Percentiles rank a stretch among this genome's conserved stretches.
Conservation (phyloP, 2,113 vertebrate genomes). For the Bagarius yarrelli region DNA sequence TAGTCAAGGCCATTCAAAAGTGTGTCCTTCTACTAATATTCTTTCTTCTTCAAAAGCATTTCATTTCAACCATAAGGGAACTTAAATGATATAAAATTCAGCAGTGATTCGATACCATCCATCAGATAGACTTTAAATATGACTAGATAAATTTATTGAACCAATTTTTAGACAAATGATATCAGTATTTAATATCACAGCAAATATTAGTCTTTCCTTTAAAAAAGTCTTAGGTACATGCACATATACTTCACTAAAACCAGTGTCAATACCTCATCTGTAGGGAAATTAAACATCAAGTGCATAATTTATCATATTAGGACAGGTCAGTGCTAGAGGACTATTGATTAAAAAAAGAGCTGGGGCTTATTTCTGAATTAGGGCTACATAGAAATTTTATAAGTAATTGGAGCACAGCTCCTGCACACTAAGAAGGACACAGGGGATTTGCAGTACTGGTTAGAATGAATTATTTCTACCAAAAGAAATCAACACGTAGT, state of each 20-base stretch:
- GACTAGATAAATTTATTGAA: constrained; percentile 15
- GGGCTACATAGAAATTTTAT: constrained; percentile 49
- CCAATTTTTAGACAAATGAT: constrained; percentile 9
- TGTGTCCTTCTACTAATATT: background rate
- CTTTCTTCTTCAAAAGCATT: constrained; percentile 13
- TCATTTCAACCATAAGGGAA: background rate
- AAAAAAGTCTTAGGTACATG: constrained; percentile 27
- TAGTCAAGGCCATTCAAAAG: background rate
- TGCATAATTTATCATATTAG: constrained; percentile 52
- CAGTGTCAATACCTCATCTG: constrained; percentile 50
- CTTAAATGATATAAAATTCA: constrained; percentile 5
- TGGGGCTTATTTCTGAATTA: constrained; percentile 52
- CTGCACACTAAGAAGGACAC: constrained; percentile 46
- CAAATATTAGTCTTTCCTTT: constrained; percentile 24
- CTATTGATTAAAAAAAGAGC: constrained; percentile 51
- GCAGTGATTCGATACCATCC: background rate
- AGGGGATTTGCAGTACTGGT: constrained; percentile 42
- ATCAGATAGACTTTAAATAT: background rate
- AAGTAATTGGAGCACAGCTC: constrained; percentile 53
- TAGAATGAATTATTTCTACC: constrained; percentile 53
- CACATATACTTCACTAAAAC: constrained; percentile 41
- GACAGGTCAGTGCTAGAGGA: constrained; percentile 48
- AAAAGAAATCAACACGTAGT: constrained; percentile 44
- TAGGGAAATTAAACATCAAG: constrained; percentile 52
- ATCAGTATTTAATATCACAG: constrained; percentile 38